A percentile compares a stretch with the other conserved stretches of the same genome.
These are phyloP conservation scores for Pheosia gnoma DNA, from an alignment of 2,888 invertebrate species.

Conservation along the genomic window DNA sequence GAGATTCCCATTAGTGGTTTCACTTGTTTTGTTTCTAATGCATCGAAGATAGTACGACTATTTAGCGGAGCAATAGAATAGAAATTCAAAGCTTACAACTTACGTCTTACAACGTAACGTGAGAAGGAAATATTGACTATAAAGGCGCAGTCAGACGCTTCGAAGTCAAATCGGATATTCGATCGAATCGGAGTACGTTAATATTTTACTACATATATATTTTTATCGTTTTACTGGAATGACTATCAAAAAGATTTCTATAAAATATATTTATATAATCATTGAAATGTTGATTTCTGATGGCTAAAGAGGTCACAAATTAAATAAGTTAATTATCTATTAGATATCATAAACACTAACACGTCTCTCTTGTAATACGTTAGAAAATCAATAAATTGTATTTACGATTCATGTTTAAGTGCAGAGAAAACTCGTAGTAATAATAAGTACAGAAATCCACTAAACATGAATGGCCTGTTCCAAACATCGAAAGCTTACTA, in stretches of 20 bases:
- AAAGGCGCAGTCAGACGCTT: neutral
- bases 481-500: neutral
- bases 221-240: too few relatives aligned
- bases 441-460: neutral
- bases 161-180: neutral
- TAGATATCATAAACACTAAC: neutral
- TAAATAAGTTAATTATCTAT: too few relatives aligned
- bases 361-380: neutral
- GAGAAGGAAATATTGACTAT: neutral
- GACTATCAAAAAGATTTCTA: too few relatives aligned
- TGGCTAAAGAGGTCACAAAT: too few relatives aligned
- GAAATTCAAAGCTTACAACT: slow-evolving; percentile 3
- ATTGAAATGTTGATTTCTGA: too few relatives aligned
- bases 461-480: neutral
- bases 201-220: too few relatives aligned
- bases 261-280: too few relatives aligned
- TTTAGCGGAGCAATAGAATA: slow-evolving; percentile 19
- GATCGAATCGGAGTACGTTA: too few relatives aligned
- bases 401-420: neutral
- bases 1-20: neutral
- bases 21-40: slow-evolving; percentile 10
- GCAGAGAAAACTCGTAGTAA: neutral
- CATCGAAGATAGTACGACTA: slow-evolving; percentile 5
- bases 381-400: slow-evolving; percentile 3
- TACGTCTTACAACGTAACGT: neutral